Evolutionary conservation across 2,113 vertebrate genomes (phyloP).

Genomic region (Rhagologus leucostigma): DNA sequence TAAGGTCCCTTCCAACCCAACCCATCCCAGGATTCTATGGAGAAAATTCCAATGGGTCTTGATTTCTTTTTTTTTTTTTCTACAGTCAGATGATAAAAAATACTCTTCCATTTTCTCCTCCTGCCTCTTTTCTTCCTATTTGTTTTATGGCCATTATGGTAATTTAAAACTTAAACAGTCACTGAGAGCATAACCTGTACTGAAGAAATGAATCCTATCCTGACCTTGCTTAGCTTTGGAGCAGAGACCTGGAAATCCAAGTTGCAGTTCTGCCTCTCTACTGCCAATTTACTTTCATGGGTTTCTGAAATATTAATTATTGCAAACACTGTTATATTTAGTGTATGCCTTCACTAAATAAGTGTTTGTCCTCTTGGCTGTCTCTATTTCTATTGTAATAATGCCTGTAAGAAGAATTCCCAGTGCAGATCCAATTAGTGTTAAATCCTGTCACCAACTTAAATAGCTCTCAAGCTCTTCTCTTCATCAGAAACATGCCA

Average conservation of each 20-base stretch:
- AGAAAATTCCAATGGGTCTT: background rate
- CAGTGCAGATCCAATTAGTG: background rate
- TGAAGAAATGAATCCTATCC: background rate
- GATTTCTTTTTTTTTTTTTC: background rate
- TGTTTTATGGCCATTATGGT: background rate
- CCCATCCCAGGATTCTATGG: background rate
- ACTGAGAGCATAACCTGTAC: background rate
- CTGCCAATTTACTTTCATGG: background rate
- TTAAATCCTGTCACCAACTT: background rate
- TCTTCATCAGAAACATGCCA: background rate
- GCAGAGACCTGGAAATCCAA: background rate
- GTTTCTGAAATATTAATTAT: slow-evolving; percentile 14
- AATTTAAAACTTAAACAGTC: background rate
- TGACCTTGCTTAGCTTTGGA: background rate
- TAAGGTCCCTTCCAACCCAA: background rate
- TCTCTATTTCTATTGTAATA: background rate
- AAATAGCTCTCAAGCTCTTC: background rate
- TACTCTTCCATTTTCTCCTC: background rate
- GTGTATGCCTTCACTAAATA: background rate
- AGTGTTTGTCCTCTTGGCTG: background rate
- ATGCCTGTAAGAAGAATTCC: background rate
- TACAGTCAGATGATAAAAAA: background rate
- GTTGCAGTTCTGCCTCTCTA: background rate
- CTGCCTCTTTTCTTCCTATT: background rate
- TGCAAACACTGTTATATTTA: background rate